Evolutionary conservation across 2,888 invertebrate species (phyloP).

Genomic region (Leptinotarsa juncta): DNA sequence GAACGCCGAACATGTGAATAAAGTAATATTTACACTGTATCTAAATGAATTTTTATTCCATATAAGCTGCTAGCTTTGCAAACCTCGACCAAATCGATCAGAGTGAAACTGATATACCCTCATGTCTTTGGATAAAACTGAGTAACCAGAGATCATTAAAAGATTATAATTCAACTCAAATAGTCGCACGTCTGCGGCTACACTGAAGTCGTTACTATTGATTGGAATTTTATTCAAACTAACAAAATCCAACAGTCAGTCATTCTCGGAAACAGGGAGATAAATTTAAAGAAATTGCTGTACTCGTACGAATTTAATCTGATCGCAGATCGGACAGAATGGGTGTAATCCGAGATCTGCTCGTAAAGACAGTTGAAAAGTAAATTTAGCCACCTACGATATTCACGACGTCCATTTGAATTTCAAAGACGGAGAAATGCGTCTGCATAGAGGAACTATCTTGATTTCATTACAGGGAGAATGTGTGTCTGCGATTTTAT

Average conservation of each 20-base stretch:
- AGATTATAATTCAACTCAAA: background rate
- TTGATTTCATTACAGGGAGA: background rate
- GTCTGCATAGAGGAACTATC: conserved; percentile 20
- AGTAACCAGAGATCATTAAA: background rate
- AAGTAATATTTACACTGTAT: too few relatives aligned
- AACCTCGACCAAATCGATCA: background rate
- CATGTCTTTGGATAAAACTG: background rate
- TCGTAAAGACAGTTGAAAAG: conserved; percentile 54
- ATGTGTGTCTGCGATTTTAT: too few relatives aligned
- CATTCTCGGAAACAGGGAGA: conserved; percentile 27
- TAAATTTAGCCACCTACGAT: conserved; percentile 54
- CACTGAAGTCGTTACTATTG: conserved; percentile 28
- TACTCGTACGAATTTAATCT: conserved; percentile 49
- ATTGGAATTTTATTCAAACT: conserved; percentile 29
- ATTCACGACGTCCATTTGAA: conserved; percentile 48
- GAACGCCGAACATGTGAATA: too few relatives aligned
- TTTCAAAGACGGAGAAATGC: conserved; percentile 39
- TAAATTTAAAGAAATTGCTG: conserved; percentile 48
- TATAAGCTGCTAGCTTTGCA: background rate
- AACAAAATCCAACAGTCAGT: conserved; percentile 1
- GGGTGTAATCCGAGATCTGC: conserved; percentile 52
- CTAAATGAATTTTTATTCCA: background rate
- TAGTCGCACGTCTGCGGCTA: conserved; percentile 11
- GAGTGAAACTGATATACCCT: background rate
- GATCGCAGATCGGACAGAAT: conserved; percentile 49